Conservation (phyloP, 2,888 invertebrate species). For the Leptinotarsa haldemani region DNA sequence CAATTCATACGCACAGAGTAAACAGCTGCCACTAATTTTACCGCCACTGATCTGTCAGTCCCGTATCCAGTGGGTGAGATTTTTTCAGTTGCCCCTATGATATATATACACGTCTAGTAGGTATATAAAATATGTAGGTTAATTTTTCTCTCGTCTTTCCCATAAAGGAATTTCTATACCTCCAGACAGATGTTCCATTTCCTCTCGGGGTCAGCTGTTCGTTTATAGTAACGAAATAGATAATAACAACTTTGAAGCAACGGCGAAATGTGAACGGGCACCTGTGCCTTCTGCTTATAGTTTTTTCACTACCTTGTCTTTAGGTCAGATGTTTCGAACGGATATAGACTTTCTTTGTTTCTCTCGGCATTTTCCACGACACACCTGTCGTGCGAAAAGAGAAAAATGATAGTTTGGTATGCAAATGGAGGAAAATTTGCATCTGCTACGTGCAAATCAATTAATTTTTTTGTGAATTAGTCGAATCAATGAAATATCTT, state of each 20-base stretch:
- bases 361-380: neutral
- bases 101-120: neutral
- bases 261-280: constrained; percentile 40
- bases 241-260: constrained; percentile 53
- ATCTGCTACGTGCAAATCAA: neutral
- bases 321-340: constrained; percentile 17
- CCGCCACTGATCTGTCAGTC: constrained; percentile 1
- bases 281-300: constrained; percentile 22
- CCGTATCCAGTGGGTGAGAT: neutral
- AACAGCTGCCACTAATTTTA: neutral
- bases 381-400: constrained; percentile 11
- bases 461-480: too few relatives aligned
- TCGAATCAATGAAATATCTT: too few relatives aligned
- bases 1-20: neutral
- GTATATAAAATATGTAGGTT: constrained; percentile 12
- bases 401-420: neutral
- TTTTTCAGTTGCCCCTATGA: constrained; percentile 9
- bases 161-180: constrained; percentile 25
- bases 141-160: constrained; percentile 13
- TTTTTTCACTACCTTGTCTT: constrained; percentile 20
- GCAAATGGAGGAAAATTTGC: neutral
- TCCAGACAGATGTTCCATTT: constrained; percentile 49
- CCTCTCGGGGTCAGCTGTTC: constrained; percentile 51
- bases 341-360: constrained; percentile 17
- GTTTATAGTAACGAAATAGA: constrained; percentile 50